phyloP scores from a whole-genome alignment of 1,140 invertebrate species.

The Drosophila baimaii region DNA sequence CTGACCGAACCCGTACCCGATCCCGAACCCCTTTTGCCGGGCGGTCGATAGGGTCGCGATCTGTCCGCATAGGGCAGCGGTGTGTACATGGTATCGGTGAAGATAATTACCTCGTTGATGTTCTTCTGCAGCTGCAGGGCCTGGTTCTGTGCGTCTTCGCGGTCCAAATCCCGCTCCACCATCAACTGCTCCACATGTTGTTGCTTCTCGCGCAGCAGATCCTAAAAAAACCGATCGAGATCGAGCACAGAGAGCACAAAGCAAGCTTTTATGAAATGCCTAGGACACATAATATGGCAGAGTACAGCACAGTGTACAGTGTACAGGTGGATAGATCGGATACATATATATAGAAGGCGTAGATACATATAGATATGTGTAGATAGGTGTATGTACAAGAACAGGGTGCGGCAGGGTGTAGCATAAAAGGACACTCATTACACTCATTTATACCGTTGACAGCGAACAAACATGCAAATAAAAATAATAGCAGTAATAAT shows the following conservation, averaged over 20 bases:
- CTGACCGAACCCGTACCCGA: constrained; percentile 27
- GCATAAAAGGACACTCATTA: constrained; percentile 18
- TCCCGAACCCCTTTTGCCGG: constrained; percentile 29
- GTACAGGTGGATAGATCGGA: constrained; percentile 5
- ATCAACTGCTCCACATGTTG: constrained; percentile 95
- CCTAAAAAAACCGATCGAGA: constrained; percentile 86
- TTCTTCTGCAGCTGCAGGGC: constrained; percentile 84
- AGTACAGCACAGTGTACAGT: constrained; percentile 14
- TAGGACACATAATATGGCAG: constrained; percentile 34
- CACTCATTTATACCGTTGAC: constrained; percentile 38
- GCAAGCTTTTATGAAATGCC: constrained; percentile 66
- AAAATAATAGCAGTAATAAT: constrained; percentile 34
- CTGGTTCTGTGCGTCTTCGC: constrained; percentile 89
- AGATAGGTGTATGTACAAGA: constrained; percentile 40
- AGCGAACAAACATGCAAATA: constrained; percentile 44
- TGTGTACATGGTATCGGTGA: constrained; percentile 80
- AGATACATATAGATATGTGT: constrained; percentile 24
- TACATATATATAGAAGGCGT: constrained; percentile 10
- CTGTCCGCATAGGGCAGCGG: constrained; percentile 74
- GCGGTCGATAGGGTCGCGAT: constrained; percentile 63
- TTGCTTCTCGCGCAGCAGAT: constrained; percentile 95
- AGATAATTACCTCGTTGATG: constrained; percentile 84
- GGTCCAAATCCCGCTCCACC: constrained; percentile 94
- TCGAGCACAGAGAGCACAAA: constrained; percentile 40
- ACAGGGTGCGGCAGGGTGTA: constrained; percentile 47